A percentile compares a stretch with the other conserved stretches of the same genome.
Evolutionary conservation across 2,888 invertebrate species (phyloP).

Genomic region (Syrphus vitripennis): DNA sequence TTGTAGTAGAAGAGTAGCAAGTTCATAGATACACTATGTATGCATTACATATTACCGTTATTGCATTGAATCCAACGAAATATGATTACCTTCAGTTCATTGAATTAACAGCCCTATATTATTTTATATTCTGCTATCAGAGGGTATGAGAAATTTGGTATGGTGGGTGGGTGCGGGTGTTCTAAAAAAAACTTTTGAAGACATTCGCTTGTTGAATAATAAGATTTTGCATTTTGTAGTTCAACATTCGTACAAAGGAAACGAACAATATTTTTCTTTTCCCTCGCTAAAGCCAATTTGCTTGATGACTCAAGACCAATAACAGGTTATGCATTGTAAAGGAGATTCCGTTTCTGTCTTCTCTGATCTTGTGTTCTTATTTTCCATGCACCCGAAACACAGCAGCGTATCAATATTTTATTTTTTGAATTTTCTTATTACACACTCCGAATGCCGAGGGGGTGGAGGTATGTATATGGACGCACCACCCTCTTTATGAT

Average conservation of each 20-base stretch:
- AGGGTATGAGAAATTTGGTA: neutral
- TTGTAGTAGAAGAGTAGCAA: neutral
- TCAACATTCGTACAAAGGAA: too few relatives aligned
- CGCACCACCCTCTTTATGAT: conserved; percentile 23
- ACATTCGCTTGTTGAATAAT: conserved; percentile 67
- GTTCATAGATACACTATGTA: conserved; percentile 2
- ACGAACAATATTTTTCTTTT: neutral
- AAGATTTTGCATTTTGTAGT: conserved; percentile 66
- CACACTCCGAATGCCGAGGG: neutral
- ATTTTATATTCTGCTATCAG: neutral
- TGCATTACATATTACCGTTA: conserved; percentile 59
- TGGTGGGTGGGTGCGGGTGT: neutral
- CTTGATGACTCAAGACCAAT: conserved; percentile 47
- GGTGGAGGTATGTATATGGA: neutral
- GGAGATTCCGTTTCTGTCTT: neutral
- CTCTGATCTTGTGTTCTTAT: conserved; percentile 16
- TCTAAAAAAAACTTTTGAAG: conserved; percentile 17
- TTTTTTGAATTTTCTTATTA: conserved; percentile 41
- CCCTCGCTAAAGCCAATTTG: conserved; percentile 59
- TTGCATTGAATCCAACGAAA: conserved; percentile 51
- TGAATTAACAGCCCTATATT: conserved; percentile 54
- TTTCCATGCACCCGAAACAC: conserved; percentile 35
- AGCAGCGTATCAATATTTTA: conserved; percentile 63
- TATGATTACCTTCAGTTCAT: conserved; percentile 70
- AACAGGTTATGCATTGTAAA: conserved; percentile 64